Percentiles rank a stretch among this genome's conserved stretches.
These are phyloP conservation scores for Cathartes aura DNA, from an alignment of 2,113 vertebrate genomes.

Conservation along the genomic window DNA sequence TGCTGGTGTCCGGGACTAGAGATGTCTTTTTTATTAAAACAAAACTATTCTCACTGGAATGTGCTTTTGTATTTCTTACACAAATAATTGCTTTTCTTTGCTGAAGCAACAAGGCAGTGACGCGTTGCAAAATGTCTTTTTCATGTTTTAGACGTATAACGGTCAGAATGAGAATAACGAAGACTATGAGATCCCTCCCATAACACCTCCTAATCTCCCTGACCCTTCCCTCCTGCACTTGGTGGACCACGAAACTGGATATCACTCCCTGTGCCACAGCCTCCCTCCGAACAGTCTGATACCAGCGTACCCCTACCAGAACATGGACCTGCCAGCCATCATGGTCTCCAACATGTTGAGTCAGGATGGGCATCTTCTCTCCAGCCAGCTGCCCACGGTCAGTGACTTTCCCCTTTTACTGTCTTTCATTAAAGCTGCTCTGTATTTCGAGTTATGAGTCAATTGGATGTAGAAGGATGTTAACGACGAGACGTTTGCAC, in stretches of 20 bases:
- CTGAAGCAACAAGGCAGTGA: neutral
- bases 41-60: neutral
- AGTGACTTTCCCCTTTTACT: constrained; percentile 66
- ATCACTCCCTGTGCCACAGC: constrained; percentile 93
- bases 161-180: constrained; percentile 88
- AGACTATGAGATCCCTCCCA: constrained; percentile 98
- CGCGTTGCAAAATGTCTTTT: neutral
- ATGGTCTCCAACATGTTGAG: constrained; percentile 99
- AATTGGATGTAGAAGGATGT: neutral
- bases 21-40: neutral
- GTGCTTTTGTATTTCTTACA: neutral
- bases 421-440: accelerated
- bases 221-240: constrained; percentile 93
- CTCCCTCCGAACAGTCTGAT: constrained; percentile 93
- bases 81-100: neutral
- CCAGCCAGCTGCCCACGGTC: constrained; percentile 95
- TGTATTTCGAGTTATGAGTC: neutral
- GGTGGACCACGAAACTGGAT: constrained; percentile 94
- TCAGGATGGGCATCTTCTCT: constrained; percentile 94
- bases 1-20: neutral
- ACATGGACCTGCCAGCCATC: constrained; percentile 94
- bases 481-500: neutral
- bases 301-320: constrained; percentile 93
- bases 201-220: constrained; percentile 95
- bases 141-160: constrained; percentile 84